Base-by-base conservation (phyloP, 2,113 vertebrate genomes). In the Melierax canorus region DNA sequence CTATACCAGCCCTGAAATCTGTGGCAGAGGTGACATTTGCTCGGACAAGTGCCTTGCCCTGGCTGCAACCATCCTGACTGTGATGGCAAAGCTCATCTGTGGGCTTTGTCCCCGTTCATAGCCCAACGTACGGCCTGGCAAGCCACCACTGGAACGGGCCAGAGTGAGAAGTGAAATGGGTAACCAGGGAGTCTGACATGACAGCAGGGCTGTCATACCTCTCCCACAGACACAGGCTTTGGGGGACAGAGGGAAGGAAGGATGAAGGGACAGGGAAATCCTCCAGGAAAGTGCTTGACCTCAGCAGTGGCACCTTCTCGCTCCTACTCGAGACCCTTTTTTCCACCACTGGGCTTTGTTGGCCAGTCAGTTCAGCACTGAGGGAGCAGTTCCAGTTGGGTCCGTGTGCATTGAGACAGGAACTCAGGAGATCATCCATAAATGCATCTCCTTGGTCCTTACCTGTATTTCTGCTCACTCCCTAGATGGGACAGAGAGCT, bases 41-140 rank as follows among this genome's bases (percentile, higher is more conserved):
- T 80, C 11, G 27, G 53, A 39, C 9, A 66, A 76, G 27, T 45
- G 50, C 19, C 21, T 67, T 88, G 24, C 43, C 36, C 53, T 83
- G n/a, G 15, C 8, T 51, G 30, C 15, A 48, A 3, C 27, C 15
- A 45, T 73, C n/a, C 46, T 73, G 63, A 17, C 26, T 76, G 27
- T 20, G 59, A 69, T 20, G 15, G 41, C 15, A 66, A 48, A 68
- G 24, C 4, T 90, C 14, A 16, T 7, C 38, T 22, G 5, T 43
- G 27, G 34, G 7, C 18, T 51, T 75, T 88, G 12, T 66, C 29
- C 8, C 9, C 7, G 10, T 68, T 41, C 29, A 34, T 4, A 76
- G 13, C 8, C 34, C 75, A 72, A 60, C 0, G 7, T 12, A 60
- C 0, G 5, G 34, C 45, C 12, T 77, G 16, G 20, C 2, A 16